Evolutionary conservation across 64 coral and sea anemone species (phyloP).

Genomic region (Pocillopora damicornis): DNA sequence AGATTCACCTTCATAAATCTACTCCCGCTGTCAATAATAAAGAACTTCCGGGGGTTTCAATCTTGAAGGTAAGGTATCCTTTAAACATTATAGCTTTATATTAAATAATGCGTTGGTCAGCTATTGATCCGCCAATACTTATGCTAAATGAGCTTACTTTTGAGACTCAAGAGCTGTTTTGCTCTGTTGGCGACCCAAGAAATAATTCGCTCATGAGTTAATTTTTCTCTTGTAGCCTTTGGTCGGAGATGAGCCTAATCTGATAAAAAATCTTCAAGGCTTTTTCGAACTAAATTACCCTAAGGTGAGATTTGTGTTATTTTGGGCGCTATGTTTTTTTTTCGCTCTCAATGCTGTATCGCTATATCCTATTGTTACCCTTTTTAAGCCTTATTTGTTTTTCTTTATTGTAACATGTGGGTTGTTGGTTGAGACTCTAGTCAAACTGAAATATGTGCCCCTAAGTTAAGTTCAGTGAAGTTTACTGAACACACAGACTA

Average conservation of each 20-base stretch:
- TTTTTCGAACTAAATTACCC: constrained; percentile 90
- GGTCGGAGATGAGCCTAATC: constrained; percentile 76
- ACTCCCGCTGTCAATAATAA: constrained; percentile 66
- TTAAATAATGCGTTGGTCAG: no score
- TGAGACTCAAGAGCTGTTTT: neutral
- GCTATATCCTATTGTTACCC: no score
- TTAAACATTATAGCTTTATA: no score
- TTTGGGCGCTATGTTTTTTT: no score
- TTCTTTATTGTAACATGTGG: neutral
- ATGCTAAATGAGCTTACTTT: neutral
- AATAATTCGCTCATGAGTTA: neutral
- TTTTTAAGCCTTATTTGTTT: neutral
- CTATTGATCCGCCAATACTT: neutral
- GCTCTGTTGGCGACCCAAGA: neutral
- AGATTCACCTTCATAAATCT: constrained; percentile 78
- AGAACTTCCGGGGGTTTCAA: constrained; percentile 86
- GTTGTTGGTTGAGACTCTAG: neutral
- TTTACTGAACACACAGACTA: neutral
- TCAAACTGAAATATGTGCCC: neutral
- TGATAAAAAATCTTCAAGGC: constrained; percentile 73
- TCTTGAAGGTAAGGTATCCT: constrained; percentile 69
- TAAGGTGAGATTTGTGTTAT: constrained; percentile 29
- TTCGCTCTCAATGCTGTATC: no score
- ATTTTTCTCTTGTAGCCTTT: constrained; percentile 61
- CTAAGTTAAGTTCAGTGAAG: neutral